Evolutionary conservation across 2,797 vertebrate species (phyloP).

Genomic region (Siniperca obscura): DNA sequence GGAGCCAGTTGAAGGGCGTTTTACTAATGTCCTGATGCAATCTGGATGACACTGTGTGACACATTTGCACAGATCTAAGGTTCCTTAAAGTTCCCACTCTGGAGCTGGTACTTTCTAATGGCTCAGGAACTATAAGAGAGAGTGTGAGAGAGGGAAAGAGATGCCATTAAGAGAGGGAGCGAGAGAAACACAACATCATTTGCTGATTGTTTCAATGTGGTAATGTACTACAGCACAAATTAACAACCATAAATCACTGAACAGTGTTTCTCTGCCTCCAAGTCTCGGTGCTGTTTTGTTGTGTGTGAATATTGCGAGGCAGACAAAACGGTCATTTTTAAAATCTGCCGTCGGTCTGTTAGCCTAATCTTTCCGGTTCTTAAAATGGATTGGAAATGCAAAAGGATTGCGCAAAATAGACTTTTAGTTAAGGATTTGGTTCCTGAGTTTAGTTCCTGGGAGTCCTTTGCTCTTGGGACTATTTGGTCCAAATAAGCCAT

Average conservation of each 20-base stretch:
- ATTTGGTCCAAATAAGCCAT: not conserved
- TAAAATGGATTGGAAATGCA: not conserved
- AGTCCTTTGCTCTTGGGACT: not conserved
- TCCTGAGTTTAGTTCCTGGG: not conserved
- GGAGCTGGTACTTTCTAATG: not conserved
- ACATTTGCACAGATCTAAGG: constrained; percentile 15
- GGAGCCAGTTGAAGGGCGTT: constrained; percentile 6
- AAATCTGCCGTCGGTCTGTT: not conserved
- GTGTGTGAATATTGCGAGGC: not conserved
- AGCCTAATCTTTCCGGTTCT: not conserved
- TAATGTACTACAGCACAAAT: not conserved
- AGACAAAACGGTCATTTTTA: not conserved
- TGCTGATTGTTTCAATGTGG: not conserved
- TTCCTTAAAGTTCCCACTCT: not conserved
- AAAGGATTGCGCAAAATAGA: not conserved
- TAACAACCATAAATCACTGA: constrained; percentile 11
- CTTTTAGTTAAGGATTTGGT: constrained; percentile 1
- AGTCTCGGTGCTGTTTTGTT: not conserved
- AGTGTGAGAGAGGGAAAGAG: not conserved
- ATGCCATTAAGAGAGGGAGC: not conserved
- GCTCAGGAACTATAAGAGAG: not conserved
- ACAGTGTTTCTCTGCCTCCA: not conserved
- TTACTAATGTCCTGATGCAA: constrained; percentile 20
- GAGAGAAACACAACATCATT: not conserved
- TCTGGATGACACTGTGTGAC: constrained; percentile 28